Percentiles rank a stretch among this genome's conserved stretches.
phyloP scores from a whole-genome alignment of 2,113 vertebrate genomes.

The Martes martes region DNA sequence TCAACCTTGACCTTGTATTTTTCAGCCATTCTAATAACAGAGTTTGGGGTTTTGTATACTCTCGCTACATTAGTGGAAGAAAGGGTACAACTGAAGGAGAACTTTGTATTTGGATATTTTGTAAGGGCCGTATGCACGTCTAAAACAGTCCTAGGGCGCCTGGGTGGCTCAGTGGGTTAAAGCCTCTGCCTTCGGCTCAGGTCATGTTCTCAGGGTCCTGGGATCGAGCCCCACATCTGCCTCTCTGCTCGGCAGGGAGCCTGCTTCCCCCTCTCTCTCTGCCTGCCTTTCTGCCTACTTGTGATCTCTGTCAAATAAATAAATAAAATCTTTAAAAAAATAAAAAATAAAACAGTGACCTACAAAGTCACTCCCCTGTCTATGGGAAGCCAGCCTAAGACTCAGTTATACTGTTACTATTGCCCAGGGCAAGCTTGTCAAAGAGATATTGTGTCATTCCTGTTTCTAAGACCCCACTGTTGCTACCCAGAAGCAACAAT shows the following conservation, averaged over 20 bases:
- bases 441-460: too few relatives aligned
- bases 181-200: too few relatives aligned
- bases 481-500: neutral
- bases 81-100: neutral
- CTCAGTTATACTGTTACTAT: neutral
- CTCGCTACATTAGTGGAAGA: neutral
- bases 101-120: neutral
- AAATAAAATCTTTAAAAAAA: too few relatives aligned
- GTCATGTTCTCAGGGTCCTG: too few relatives aligned
- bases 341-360: neutral
- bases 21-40: neutral
- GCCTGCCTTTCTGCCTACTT: too few relatives aligned
- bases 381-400: neutral
- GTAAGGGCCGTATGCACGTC: neutral
- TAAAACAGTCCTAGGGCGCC: too few relatives aligned
- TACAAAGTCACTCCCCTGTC: neutral
- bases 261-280: too few relatives aligned
- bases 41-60: too few relatives aligned
- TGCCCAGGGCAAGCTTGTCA: neutral
- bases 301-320: too few relatives aligned
- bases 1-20: neutral
- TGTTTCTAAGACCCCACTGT: neutral
- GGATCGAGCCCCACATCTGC: fast-evolving
- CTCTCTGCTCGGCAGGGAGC: too few relatives aligned
- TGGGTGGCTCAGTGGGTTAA: too few relatives aligned